Evolutionary conservation across 2,797 vertebrate species (phyloP), one percentile per base, ranked within the genome.

Genomic region (Picus viridis): DNA sequence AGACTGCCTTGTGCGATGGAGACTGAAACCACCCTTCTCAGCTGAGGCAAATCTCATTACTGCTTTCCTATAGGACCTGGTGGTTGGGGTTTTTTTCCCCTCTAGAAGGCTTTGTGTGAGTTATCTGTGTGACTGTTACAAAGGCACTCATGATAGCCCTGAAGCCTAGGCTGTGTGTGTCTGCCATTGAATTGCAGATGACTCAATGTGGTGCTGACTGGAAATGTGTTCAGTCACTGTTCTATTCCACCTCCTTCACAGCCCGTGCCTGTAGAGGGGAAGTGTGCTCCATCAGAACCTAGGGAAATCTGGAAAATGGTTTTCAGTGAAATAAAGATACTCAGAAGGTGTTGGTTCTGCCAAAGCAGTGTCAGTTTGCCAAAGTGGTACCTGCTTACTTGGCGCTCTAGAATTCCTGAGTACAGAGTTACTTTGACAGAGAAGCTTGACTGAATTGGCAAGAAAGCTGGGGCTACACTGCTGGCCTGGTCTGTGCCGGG

Each of bases 121-220:
- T 39, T 39, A 39, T 39, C 39, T 82, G 76, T 77, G 76, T 86
- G 84, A 36, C 67, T 90, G 63, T 72, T 83, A 24, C n/a, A 68
- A 49, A 89, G 76, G 53, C 59, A 34, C 0, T 0, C 0, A 4
- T 82, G 72, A 47, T 58, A 49, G 56, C 59, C 65, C 56, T 26
- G 58, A 41, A 77, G 75, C 72, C 32, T 47, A 6, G 61, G 14
- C 71, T 84, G 34, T 39, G 12, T 7, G 29, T 65, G 45, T 36
- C 15, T 75, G 51, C 72, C 56, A 75, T 12, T 95, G 89, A 94
- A 56, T 51, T 69, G 73, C 68, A 85, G 84, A 72, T 85, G 32
- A 89, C 63, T 94, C 69, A 77, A 15, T 49, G 62, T 27, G 72
- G 49, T 67, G 30, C 45, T 82, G 70, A 80, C 53, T 86, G 73